Evolutionary conservation across 2,113 vertebrate genomes (phyloP), one percentile per base, ranked within the genome.

Genomic region (Mirza zaza): DNA sequence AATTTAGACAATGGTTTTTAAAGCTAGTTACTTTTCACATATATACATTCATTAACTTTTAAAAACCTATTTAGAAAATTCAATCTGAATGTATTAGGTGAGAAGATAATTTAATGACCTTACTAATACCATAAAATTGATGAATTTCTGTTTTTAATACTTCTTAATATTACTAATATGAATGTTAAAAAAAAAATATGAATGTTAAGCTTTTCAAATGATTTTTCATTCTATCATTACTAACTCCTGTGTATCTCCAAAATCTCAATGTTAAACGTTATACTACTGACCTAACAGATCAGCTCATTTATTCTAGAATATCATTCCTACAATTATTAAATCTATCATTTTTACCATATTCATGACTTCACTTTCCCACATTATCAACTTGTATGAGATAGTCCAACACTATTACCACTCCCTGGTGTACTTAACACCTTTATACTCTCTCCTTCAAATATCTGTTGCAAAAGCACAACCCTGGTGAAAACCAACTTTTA

Each of bases 231-330:
- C 32, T 42, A 65, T n/a, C 11, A 81, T 82, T 95, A 83, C 32
- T 85, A 85, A 85, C 85, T 85, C 50, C 6, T 29, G 20, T 0
- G 3, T 23, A 91, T 90, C 55, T 93, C 57, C 20, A 79, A 91
- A 97, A 86, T 83, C 65, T 93, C 81, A 91, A 20, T 75, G 20
- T 81, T 25, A 91, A 91, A 93, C 25, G 88, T 63, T 5, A 32
- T 25, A 45, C 57, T 55, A 55, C n/a, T 90, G 11, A 84, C 36
- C 36, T 87, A 70, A 34, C 6, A 71, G 25, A 65, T 2, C 17
- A 50, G 12, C 11, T 65, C 73, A 63, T 82, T 95, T 90, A 67
- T 68, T 90, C 59, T 68, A 86, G 32, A 91, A 71, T 75, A 18
- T 95, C 55, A 91, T 21, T 71, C 32, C 39, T 89, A 68, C 9